Evolutionary conservation across 2,888 invertebrate species (phyloP), one percentile per base, ranked within the genome.

Genomic region (Xanthia togata): DNA sequence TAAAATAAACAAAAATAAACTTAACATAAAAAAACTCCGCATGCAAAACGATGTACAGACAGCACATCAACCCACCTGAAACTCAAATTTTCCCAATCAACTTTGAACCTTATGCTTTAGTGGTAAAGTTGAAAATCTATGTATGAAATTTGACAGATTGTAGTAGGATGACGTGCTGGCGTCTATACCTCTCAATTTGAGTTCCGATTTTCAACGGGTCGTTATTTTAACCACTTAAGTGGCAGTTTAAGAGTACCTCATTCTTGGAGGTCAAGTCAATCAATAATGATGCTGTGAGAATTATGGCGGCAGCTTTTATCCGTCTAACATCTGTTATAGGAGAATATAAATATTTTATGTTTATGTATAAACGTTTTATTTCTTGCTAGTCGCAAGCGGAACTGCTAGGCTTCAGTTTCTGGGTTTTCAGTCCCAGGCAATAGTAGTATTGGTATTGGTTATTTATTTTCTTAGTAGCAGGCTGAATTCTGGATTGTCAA

Each of bases 251-350:
- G 75, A 68, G 44, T 31, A 26, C 67, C 59, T 57, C 55, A 67
- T 38, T 41, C 62, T 76, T 63, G n/a, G 67, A 84, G 84, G 81
- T 79, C 78, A 76, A 47, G 71, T 79, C 81, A 79, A 81, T 88
- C 47, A 83, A 84, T 77, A 81, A 79, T 72, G 62, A 79, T 63
- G 70, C 71, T 80, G 83, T 87, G 88, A 73, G 83, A 87, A 87
- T 26, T 12, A 72, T 63, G 44, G 26, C 70, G 73, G 70, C 47
- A 12, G 14, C 23, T 82, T 50, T 77, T 70, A 44, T 65, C 17
- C 20, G 20, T 41, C 23, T 26, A 60, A 57, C 53, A 59, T 53
- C 64, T 70, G 71, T 47, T 78, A 17, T 14, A 35, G n/a, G 6
- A 55, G 14, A 60, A 60, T 26, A 76, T 53, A 35, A 67, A 76